Evolutionary conservation across 2,888 invertebrate genomes (phyloP), one percentile per base, ranked within the genome.

Genomic region (Drosophila vallismaia): DNA sequence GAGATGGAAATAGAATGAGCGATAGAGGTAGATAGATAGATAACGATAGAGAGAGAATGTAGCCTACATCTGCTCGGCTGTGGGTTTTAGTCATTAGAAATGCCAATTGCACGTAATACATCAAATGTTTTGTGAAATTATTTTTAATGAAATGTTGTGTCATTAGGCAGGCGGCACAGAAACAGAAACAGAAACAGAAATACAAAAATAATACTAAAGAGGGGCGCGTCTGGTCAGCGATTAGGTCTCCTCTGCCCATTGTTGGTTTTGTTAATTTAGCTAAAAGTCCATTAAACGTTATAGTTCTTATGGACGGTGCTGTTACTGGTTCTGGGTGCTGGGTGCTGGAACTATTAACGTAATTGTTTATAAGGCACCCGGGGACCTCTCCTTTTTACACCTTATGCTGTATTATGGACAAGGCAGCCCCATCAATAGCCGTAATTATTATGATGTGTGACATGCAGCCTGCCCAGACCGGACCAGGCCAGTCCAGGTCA

Each of bases 61-160:
- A 36, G 36, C 36, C 49, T 70, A 46, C 44, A 42, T 36, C 45
- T 57, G 31, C 36, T 36, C 19, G 4, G 1, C 45, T 48, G 44
- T 46, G 44, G 44, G 28, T 64, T 57, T 73, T 63, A 78, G 79
- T 74, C 72, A 86, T 86, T 86, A 74, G 72, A 79, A 87, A 82
- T 87, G 88, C 83, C 86, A 87, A 84, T 82, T 83, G 88, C 63
- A 86, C 83, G 82, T 81, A 83, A 87, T 87, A 87, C 75, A 77
- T 87, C 85, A 87, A 81, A 87, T 85, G 77, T 74, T 83, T 79
- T 83, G 88, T 82, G 80, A 88, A 84, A 84, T 84, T 84, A 86
- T 88, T 84, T 84, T 82, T 83, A 83, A 88, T 86, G 85, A 85
- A 85, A 86, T 88, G 79, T 81, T 83, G 88, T 88, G 83, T 86